A percentile compares a stretch with the other conserved stretches of the same genome.
These are phyloP conservation scores for Iselma pallidipennis DNA, from an alignment of 2,888 invertebrate species.

Conservation along the genomic window DNA sequence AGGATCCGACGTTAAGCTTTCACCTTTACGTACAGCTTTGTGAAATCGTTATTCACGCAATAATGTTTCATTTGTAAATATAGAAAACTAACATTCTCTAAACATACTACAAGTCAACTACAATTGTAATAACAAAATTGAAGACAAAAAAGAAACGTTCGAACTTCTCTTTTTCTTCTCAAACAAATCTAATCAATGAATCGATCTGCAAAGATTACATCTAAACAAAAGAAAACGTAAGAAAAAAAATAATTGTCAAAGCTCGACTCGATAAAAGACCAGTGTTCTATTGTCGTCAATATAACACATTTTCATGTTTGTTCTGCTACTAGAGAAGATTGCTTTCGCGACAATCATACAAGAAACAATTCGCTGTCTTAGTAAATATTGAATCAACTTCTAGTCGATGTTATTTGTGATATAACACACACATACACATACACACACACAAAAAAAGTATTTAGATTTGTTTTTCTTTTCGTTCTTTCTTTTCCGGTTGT, in stretches of 20 bases:
- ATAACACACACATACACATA: too few species aligned
- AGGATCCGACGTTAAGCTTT: slow-evolving; percentile 40
- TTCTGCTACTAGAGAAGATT: slow-evolving; percentile 41
- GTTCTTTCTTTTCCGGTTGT: too few species aligned
- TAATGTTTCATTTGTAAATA: slow-evolving; percentile 48
- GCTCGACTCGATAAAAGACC: neutral
- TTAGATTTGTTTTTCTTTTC: neutral
- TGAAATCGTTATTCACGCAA: slow-evolving; percentile 41
- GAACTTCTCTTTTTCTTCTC: neutral
- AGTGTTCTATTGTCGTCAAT: neutral
- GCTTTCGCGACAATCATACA: slow-evolving; percentile 27
- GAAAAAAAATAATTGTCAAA: neutral
- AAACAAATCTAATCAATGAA: neutral
- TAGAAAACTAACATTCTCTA: slow-evolving; percentile 31
- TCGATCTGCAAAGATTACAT: neutral
- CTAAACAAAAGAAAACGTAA: neutral
- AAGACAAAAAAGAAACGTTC: too few species aligned
- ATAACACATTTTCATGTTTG: slow-evolving; percentile 30
- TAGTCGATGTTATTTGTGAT: neutral
- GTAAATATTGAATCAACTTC: slow-evolving; percentile 16
- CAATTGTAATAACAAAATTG: too few species aligned
- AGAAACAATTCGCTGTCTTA: slow-evolving; percentile 16
- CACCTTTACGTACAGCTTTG: slow-evolving; percentile 46
- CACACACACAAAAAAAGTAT: too few species aligned
- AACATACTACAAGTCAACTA: too few species aligned